Conservation (phyloP, 2,113 vertebrate genomes). For the Marmota flaviventris region DNA sequence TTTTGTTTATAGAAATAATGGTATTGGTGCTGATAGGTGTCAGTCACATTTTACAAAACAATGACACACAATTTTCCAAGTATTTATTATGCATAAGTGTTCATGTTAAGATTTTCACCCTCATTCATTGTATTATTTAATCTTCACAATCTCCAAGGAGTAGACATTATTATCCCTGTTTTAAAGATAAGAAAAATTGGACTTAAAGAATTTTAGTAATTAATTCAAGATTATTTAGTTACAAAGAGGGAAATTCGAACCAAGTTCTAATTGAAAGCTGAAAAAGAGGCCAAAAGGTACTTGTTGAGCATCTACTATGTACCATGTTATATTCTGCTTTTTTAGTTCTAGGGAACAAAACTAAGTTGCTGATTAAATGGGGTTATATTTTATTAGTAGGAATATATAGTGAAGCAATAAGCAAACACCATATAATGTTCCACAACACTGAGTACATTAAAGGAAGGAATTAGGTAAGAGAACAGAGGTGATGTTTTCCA, state of each 20-base stretch:
- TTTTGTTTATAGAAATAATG: not conserved
- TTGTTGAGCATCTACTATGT: not conserved
- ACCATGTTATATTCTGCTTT: not conserved
- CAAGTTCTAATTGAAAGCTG: not conserved
- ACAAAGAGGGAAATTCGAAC: not conserved
- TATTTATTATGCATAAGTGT: not conserved
- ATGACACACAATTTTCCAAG: not conserved
- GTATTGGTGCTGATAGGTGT: not conserved
- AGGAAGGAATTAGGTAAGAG: not conserved
- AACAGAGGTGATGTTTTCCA: not conserved
- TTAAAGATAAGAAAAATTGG: not conserved
- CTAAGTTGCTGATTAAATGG: not conserved
- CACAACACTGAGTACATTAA: not conserved
- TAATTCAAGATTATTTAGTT: not conserved
- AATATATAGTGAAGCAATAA: not conserved
- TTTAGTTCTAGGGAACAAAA: constrained; percentile 21
- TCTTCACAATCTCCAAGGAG: not conserved
- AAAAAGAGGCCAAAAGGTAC: not conserved
- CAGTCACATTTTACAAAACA: not conserved
- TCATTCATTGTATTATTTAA: not conserved
- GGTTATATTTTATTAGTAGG: not conserved
- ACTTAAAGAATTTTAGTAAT: not conserved
- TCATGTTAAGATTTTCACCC: not conserved
- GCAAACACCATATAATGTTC: not conserved
- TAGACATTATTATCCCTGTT: not conserved